Evolutionary conservation across 64 coral and sea anemone genomes (phyloP).

Genomic region (Catalaphyllia jardinei): DNA sequence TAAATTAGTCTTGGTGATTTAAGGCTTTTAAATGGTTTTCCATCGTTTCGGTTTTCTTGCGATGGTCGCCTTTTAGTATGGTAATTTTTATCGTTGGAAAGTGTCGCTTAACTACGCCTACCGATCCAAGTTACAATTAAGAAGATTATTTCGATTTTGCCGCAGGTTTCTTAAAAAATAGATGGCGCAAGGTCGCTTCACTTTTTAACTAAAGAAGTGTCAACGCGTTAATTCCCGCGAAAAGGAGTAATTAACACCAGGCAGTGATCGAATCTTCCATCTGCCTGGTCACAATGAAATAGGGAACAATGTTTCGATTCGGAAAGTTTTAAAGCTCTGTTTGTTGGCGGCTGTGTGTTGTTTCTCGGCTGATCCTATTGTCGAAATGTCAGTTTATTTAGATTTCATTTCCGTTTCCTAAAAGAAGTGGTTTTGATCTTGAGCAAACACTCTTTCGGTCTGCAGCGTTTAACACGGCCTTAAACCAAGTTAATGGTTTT

Average conservation of each 20-base stretch:
- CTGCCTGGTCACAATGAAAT: not conserved
- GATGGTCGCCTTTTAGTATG: not conserved
- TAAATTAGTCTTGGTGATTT: not conserved
- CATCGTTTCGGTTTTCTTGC: not conserved
- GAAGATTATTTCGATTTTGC: not conserved
- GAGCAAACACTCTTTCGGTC: slow-evolving; percentile 6
- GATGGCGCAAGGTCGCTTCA: not conserved
- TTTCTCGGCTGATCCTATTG: slow-evolving; percentile 7
- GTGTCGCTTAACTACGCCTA: not conserved
- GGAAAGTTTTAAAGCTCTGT: not conserved
- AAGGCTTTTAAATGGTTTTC: not conserved
- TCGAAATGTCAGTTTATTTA: slow-evolving; percentile 30
- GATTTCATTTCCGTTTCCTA: slow-evolving; percentile 25
- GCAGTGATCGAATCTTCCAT: not conserved
- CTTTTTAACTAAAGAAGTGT: slow-evolving; percentile 37
- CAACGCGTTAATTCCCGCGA: not conserved
- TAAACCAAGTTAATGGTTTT: slow-evolving; percentile 18
- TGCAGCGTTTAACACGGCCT: not conserved
- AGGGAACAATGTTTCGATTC: slow-evolving; percentile 31
- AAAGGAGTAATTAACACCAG: slow-evolving; percentile 21
- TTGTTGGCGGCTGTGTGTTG: not conserved
- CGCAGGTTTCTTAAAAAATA: slow-evolving; percentile 4
- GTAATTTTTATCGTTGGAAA: not conserved
- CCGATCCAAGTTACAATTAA: not conserved
- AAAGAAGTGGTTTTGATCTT: slow-evolving; percentile 38